phyloP scores from a whole-genome alignment of 2,113 vertebrate species.

The Ammodytes dubius region DNA sequence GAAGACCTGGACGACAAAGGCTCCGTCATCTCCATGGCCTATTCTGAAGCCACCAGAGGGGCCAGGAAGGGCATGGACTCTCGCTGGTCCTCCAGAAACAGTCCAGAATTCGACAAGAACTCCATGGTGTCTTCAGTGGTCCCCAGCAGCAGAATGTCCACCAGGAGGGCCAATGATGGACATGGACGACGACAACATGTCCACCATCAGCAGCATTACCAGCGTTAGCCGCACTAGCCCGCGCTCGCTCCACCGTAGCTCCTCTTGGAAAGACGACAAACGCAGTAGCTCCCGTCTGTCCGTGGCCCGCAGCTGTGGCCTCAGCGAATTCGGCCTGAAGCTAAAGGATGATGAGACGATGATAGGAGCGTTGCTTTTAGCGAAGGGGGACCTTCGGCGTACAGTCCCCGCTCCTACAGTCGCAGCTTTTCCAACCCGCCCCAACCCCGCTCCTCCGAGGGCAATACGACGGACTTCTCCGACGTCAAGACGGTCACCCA shows the following conservation, averaged over 20 bases:
- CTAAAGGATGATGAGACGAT: slow-evolving; percentile 82
- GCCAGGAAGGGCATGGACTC: slow-evolving; percentile 89
- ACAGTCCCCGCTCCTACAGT: slow-evolving; percentile 86
- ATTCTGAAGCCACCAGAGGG: slow-evolving; percentile 86
- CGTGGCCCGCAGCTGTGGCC: slow-evolving; percentile 86
- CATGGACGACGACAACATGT: slow-evolving; percentile 86
- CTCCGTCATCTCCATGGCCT: slow-evolving; percentile 88
- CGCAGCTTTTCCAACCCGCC: slow-evolving; percentile 92
- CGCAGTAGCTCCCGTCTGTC: slow-evolving; percentile 85
- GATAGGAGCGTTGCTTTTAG: slow-evolving; percentile 83
- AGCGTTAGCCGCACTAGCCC: slow-evolving; percentile 89
- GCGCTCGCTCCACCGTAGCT: slow-evolving; percentile 83
- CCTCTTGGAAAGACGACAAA: slow-evolving; percentile 86
- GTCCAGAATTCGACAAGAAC: slow-evolving; percentile 87
- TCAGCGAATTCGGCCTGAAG: slow-evolving; percentile 86
- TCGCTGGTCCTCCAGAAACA: slow-evolving; percentile 87
- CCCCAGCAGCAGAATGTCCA: slow-evolving; percentile 90
- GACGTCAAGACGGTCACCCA: slow-evolving; percentile 83
- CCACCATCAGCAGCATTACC: slow-evolving; percentile 87
- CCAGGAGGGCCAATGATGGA: slow-evolving; percentile 83
- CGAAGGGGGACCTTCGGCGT: slow-evolving; percentile 79
- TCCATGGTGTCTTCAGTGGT: slow-evolving; percentile 85
- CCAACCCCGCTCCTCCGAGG: slow-evolving; percentile 79
- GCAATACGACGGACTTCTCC: slow-evolving; percentile 58
- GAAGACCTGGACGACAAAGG: slow-evolving; percentile 83